Conservation (phyloP, 2,888 invertebrate species). For the Pardosa pseudoannulata region DNA sequence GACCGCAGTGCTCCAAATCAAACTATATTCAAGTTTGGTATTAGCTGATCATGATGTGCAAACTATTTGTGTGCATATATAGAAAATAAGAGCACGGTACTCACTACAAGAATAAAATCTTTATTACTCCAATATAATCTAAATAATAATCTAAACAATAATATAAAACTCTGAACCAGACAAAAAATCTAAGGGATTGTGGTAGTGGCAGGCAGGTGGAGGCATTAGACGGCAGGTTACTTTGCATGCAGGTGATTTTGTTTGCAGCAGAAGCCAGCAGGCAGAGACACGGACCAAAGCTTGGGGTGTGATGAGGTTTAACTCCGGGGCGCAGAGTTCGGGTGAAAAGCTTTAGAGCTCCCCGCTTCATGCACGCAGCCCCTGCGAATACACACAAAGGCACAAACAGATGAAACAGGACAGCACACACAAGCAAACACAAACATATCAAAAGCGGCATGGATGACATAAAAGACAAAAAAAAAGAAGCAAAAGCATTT, state of each 20-base stretch:
- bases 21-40: too few relatives aligned
- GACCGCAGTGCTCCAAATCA: too few relatives aligned
- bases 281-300: slow-evolving; percentile 18
- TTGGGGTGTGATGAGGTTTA: not conserved
- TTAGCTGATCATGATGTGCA: too few relatives aligned
- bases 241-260: slow-evolving; percentile 5
- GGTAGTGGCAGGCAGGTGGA: not conserved
- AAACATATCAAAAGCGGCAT: slow-evolving; percentile 7
- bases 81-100: too few relatives aligned
- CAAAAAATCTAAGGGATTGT: not conserved
- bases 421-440: slow-evolving; percentile 35
- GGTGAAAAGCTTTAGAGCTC: not conserved
- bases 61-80: too few relatives aligned
- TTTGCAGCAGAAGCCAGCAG: slow-evolving; percentile 7
- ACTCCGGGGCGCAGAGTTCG: not conserved
- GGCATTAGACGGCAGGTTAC: slow-evolving; percentile 14
- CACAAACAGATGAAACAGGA: slow-evolving; percentile 33
- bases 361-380: slow-evolving; percentile 62
- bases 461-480: not conserved
- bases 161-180: not conserved
- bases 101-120: not conserved
- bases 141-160: too few relatives aligned
- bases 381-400: slow-evolving; percentile 66
- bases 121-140: not conserved
- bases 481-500: not conserved